Conservation (phyloP, 2,113 vertebrate species). For the Ptyas mucosa region DNA sequence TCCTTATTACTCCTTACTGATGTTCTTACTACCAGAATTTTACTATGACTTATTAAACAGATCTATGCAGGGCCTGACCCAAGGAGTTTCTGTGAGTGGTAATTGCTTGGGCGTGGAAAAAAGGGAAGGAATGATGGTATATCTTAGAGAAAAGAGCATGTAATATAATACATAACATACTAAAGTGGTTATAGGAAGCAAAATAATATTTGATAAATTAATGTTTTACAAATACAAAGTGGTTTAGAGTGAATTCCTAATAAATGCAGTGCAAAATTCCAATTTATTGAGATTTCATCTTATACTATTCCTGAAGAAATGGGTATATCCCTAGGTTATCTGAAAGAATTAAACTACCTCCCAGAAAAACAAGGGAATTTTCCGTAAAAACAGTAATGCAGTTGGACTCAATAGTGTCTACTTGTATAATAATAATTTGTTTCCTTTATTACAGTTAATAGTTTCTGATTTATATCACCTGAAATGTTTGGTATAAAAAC, state of each 20-base stretch:
- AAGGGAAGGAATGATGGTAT: background rate
- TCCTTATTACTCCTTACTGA: too few species aligned
- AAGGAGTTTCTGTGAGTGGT: background rate
- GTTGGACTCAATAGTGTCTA: background rate
- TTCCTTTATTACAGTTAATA: background rate
- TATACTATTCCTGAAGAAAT: background rate
- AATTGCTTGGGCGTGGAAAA: background rate
- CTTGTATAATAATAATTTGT: background rate
- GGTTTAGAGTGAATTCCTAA: background rate
- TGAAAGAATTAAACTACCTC: background rate
- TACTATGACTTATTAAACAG: background rate
- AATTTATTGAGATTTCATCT: background rate
- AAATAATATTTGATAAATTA: background rate
- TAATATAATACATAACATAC: background rate
- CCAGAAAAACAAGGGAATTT: background rate
- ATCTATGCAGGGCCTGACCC: background rate
- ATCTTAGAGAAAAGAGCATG: background rate
- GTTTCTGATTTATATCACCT: background rate
- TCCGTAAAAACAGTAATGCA: background rate
- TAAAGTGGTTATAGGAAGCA: background rate
- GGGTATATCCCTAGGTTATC: too few species aligned
- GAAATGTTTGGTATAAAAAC: background rate
- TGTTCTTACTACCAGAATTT: background rate
- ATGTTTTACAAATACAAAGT: background rate
- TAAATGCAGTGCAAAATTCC: background rate